Conservation (phyloP, 2,797 vertebrate genomes). For the Peromyscus nudipes region DNA sequence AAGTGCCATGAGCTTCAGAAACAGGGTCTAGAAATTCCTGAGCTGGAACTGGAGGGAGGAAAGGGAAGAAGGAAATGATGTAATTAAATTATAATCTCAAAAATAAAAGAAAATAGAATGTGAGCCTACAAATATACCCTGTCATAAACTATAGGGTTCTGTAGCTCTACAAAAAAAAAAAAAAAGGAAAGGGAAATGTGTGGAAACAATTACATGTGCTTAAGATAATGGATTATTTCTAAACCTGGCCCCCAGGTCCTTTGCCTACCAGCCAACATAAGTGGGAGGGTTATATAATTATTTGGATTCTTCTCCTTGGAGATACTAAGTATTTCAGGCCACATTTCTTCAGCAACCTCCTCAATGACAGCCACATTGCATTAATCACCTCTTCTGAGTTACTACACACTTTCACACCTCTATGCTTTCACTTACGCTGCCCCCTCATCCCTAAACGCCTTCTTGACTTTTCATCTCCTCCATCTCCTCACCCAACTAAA, state of each 20-base stretch:
- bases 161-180: conserved; percentile 1
- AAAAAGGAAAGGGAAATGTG: background rate
- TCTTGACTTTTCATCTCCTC: conserved; percentile 3
- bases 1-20: background rate
- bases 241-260: background rate
- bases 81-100: background rate
- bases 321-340: conserved; percentile 54
- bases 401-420: conserved; percentile 28
- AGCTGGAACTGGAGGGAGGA: background rate
- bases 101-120: background rate
- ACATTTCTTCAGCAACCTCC: conserved; percentile 35
- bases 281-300: conserved; percentile 48
- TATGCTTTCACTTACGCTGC: conserved; percentile 4
- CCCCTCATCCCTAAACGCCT: background rate
- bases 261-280: conserved; percentile 45
- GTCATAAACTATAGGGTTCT: background rate
- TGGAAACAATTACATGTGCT: conserved; percentile 34
- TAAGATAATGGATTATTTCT: conserved; percentile 59
- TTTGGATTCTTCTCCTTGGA: conserved; percentile 27
- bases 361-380: background rate
- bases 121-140: conserved; percentile 13
- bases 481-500: conserved; percentile 53
- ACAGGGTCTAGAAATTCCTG: background rate
- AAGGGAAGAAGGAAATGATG: background rate
- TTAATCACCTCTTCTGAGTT: conserved; percentile 37